Evolutionary conservation across 92 coral and sea anemone genomes (phyloP).

Genomic region (Heliopora coerulea): DNA sequence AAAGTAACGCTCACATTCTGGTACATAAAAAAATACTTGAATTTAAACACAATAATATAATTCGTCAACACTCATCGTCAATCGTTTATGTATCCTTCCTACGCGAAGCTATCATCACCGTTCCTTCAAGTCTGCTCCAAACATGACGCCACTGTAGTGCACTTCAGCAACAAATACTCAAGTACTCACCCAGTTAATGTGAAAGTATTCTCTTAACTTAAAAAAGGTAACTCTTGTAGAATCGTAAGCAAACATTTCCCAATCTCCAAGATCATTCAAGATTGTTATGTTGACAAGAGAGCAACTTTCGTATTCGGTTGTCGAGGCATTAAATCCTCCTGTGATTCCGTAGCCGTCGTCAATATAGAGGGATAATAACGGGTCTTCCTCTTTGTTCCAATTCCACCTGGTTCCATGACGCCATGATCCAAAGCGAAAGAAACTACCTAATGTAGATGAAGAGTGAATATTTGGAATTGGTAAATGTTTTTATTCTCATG

Average conservation of each 20-base stretch:
- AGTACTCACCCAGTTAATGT: slow-evolving; percentile 35
- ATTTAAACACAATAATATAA: too few relatives aligned
- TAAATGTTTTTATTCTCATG: not conserved
- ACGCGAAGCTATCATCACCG: too few relatives aligned
- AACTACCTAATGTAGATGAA: slow-evolving; percentile 11
- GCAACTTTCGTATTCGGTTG: slow-evolving; percentile 7
- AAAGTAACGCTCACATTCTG: too few relatives aligned
- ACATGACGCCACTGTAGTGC: too few relatives aligned
- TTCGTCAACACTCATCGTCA: too few relatives aligned
- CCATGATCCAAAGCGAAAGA: slow-evolving; percentile 42
- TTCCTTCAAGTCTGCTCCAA: too few relatives aligned
- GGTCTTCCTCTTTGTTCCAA: not conserved
- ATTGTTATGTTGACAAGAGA: slow-evolving; percentile 8
- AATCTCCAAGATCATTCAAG: not conserved
- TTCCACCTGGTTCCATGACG: slow-evolving; percentile 6
- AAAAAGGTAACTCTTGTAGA: not conserved
- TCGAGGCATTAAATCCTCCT: slow-evolving; percentile 28
- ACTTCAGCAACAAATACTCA: too few relatives aligned
- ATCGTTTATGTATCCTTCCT: too few relatives aligned
- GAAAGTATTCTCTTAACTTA: not conserved
- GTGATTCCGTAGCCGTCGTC: slow-evolving; percentile 28
- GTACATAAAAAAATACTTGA: too few relatives aligned
- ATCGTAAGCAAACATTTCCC: slow-evolving; percentile 5
- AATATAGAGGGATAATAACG: not conserved
- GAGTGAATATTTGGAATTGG: not conserved